These are phyloP conservation scores for Drosophila cognata DNA, from an alignment of 2,888 invertebrate genomes.

Conservation along the genomic window DNA sequence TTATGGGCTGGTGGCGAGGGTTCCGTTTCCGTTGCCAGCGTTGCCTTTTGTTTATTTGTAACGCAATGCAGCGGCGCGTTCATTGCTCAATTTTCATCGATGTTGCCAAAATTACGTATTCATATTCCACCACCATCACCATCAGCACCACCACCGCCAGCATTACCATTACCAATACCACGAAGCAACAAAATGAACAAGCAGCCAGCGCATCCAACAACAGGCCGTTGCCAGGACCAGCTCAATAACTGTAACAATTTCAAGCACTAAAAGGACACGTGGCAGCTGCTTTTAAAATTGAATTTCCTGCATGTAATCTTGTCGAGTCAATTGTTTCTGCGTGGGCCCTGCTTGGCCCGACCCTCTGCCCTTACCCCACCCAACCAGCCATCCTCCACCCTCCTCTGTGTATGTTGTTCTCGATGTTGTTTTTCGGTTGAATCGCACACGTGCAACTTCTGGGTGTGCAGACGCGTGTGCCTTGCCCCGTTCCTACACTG, in stretches of 20 bases:
- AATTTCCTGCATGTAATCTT: conserved; percentile 84
- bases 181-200: conserved; percentile 31
- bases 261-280: conserved; percentile 84
- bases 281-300: conserved; percentile 85
- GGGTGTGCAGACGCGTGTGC: conserved; percentile 43
- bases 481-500: neutral
- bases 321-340: conserved; percentile 82
- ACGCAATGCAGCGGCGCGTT: conserved; percentile 70
- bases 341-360: conserved; percentile 16
- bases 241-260: conserved; percentile 81
- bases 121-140: conserved; percentile 51
- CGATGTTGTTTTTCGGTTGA: conserved; percentile 23
- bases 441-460: conserved; percentile 55
- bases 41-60: conserved; percentile 70
- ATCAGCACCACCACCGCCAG: conserved; percentile 27
- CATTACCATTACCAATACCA: conserved; percentile 53
- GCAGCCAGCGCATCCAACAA: conserved; percentile 13
- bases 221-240: conserved; percentile 31
- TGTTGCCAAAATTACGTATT: conserved; percentile 71
- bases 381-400: neutral
- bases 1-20: conserved; percentile 42
- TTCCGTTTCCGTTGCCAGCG: conserved; percentile 72
- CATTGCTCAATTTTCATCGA: conserved; percentile 76
- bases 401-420: conserved; percentile 2
- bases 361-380: conserved; percentile 4